These are phyloP conservation scores for Netelia virgata DNA, from an alignment of 2,888 invertebrate species.

Conservation along the genomic window DNA sequence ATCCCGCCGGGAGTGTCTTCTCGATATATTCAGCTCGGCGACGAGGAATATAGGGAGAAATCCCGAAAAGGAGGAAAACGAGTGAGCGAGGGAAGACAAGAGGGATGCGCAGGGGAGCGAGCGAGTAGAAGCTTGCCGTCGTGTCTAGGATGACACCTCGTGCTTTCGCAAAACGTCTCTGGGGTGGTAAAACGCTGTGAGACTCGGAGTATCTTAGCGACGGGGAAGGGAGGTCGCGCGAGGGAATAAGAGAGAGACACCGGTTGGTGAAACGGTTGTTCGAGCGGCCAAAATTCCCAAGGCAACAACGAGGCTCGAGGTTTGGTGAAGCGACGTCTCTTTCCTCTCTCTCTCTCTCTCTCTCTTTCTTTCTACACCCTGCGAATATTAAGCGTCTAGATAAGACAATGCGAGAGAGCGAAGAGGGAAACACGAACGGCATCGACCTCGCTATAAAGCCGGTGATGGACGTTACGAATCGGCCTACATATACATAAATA, in stretches of 20 bases:
- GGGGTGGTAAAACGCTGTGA: slow-evolving; percentile 22
- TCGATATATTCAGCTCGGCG: slow-evolving; percentile 46
- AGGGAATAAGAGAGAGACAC: slow-evolving; percentile 10
- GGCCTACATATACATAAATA: slow-evolving; percentile 16
- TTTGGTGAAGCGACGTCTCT: slow-evolving; percentile 23
- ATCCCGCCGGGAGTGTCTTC: slow-evolving; percentile 47
- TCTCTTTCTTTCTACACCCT: slow-evolving; percentile 13
- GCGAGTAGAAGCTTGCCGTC: slow-evolving; percentile 44
- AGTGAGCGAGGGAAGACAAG: slow-evolving; percentile 17
- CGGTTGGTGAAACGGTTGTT: slow-evolving; percentile 5
- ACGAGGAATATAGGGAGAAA: slow-evolving; percentile 16
- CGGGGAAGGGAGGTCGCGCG: slow-evolving; percentile 28
- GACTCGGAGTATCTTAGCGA: slow-evolving; percentile 32
- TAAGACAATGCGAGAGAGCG: slow-evolving; percentile 40
- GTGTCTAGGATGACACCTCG: slow-evolving; percentile 34
- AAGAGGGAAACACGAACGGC: slow-evolving; percentile 12
- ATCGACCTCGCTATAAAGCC: neutral
- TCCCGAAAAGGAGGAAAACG: neutral
- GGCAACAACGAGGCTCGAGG: slow-evolving; percentile 1
- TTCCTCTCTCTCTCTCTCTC: too few species aligned
- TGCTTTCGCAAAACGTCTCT: slow-evolving; percentile 35
- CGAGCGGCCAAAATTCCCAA: slow-evolving; percentile 25
- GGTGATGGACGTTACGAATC: slow-evolving; percentile 12
- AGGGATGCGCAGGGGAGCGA: slow-evolving; percentile 49
- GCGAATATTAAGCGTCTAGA: slow-evolving; percentile 59